Percentiles rank a stretch among this genome's conserved stretches.
Evolutionary conservation across 2,797 vertebrate genomes (phyloP).

Genomic region (Molossus alvarezi): DNA sequence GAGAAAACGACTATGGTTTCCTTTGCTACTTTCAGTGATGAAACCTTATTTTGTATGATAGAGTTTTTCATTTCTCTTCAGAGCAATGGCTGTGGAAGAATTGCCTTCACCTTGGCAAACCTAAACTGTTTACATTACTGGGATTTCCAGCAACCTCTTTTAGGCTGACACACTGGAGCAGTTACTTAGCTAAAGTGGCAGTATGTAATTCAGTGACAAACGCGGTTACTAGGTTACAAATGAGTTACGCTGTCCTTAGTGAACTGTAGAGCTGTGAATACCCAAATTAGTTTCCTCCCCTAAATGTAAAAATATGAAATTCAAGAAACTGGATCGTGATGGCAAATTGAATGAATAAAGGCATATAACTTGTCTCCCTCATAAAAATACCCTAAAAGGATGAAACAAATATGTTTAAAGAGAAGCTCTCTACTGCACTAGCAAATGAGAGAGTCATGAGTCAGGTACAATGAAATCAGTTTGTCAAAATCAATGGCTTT

Average conservation of each 20-base stretch:
- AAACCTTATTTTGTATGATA: background rate
- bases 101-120: slow-evolving; percentile 1
- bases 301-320: slow-evolving; percentile 57
- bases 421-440: background rate
- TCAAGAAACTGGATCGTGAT: background rate
- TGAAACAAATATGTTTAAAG: background rate
- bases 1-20: background rate
- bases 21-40: background rate
- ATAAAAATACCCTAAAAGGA: slow-evolving; percentile 29
- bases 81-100: background rate
- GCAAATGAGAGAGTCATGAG: slow-evolving; percentile 9
- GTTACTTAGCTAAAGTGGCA: background rate
- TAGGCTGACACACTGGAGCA: background rate
- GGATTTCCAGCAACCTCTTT: slow-evolving; percentile 50
- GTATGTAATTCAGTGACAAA: slow-evolving; percentile 69
- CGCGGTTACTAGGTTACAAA: slow-evolving; percentile 72
- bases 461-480: slow-evolving; percentile 22
- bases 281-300: slow-evolving; percentile 60
- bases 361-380: background rate
- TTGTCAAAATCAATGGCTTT: slow-evolving; percentile 27
- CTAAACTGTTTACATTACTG: slow-evolving; percentile 48
- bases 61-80: background rate
- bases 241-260: slow-evolving; percentile 58
- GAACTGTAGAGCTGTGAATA: slow-evolving; percentile 49
- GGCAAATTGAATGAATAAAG: background rate